phyloP scores from a whole-genome alignment of 2,797 vertebrate genomes.

The Gastrophryne carolinensis region DNA sequence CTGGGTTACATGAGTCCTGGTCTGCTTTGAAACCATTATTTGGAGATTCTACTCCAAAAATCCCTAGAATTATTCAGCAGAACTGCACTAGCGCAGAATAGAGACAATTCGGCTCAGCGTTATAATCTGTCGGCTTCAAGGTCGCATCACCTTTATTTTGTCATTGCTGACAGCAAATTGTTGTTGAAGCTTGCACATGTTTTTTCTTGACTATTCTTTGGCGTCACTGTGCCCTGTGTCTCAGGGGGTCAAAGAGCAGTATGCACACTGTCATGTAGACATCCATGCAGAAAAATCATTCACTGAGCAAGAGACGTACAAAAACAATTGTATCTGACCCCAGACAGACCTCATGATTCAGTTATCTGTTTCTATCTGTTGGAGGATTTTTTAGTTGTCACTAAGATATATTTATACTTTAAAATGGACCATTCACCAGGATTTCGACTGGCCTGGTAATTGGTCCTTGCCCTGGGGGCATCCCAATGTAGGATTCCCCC shows the following conservation, averaged over 20 bases:
- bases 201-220: neutral
- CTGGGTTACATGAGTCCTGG: too few species aligned
- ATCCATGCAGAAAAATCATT: conserved; percentile 9
- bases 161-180: neutral
- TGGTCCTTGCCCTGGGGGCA: too few species aligned
- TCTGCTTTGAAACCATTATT: too few species aligned
- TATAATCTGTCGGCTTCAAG: too few species aligned
- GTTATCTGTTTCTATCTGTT: conserved; percentile 17
- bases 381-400: neutral
- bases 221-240: neutral
- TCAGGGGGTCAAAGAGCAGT: neutral
- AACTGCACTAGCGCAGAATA: too few species aligned
- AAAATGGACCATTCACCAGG: too few species aligned
- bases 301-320: neutral
- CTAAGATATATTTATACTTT: conserved; percentile 3
- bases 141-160: conserved; percentile 11
- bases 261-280: conserved; percentile 28
- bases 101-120: too few species aligned
- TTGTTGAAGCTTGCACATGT: conserved; percentile 9
- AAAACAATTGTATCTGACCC: conserved; percentile 28
- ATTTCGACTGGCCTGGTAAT: too few species aligned
- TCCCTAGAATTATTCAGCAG: too few species aligned
- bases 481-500: too few species aligned
- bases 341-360: conserved; percentile 2
- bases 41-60: too few species aligned